These are phyloP conservation scores for Epizoanthus rinbou DNA, from an alignment of 92 coral and sea anemone genomes.

Conservation along the genomic window DNA sequence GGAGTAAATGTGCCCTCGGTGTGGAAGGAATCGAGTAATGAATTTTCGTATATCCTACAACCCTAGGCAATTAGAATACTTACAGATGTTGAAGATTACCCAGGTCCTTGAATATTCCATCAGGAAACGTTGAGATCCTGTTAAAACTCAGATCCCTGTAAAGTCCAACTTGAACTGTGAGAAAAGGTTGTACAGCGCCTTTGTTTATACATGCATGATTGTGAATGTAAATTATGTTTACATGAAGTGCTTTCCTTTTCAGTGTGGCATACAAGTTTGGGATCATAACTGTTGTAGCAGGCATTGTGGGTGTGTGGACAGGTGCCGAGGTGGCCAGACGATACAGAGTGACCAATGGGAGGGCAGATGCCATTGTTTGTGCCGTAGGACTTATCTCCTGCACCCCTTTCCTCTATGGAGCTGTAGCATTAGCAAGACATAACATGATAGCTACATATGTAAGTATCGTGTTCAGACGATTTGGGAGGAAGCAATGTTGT, in stretches of 20 bases:
- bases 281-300: conserved; percentile 84
- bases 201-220: too few species aligned
- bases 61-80: too few species aligned
- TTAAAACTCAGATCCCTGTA: too few species aligned
- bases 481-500: not conserved
- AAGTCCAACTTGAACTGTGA: too few species aligned
- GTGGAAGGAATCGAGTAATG: too few species aligned
- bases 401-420: conserved; percentile 81
- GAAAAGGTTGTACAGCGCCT: too few species aligned
- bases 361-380: conserved; percentile 94
- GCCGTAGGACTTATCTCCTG: conserved; percentile 78
- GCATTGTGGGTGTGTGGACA: conserved; percentile 88
- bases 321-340: conserved; percentile 88
- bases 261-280: conserved; percentile 86
- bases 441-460: conserved; percentile 77
- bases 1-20: too few species aligned
- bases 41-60: too few species aligned
- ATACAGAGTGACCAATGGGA: conserved; percentile 65
- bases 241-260: not conserved
- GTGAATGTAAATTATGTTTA: too few species aligned
- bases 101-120: too few species aligned
- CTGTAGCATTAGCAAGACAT: conserved; percentile 70
- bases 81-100: too few species aligned
- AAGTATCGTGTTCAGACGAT: conserved; percentile 43
- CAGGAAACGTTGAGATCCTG: too few species aligned